phyloP scores from a whole-genome alignment of 2,888 invertebrate genomes.

The Calephelis perditalis region DNA sequence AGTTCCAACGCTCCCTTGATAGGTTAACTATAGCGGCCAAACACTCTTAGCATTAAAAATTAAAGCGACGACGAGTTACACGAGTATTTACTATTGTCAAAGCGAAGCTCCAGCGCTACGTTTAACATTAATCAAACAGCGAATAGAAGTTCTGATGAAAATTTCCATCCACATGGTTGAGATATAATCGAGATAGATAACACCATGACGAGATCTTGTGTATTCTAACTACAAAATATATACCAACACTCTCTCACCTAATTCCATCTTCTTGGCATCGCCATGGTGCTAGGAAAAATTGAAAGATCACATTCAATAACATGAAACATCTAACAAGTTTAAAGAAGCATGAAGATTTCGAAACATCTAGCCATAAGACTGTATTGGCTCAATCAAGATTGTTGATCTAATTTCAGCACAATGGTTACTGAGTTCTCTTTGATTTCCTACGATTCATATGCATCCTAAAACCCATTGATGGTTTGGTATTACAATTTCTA shows the following conservation, averaged over 20 bases:
- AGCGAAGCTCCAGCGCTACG: slow-evolving; percentile 1
- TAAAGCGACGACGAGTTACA: not conserved
- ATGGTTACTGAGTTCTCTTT: no score
- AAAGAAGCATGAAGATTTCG: not conserved
- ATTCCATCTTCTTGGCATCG: slow-evolving; percentile 3
- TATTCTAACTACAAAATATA: not conserved
- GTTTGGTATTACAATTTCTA: no score
- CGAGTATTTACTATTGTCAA: not conserved
- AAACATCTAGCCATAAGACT: not conserved
- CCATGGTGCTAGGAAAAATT: slow-evolving; percentile 1
- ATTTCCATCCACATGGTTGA: slow-evolving; percentile 1
- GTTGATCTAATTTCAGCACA: no score
- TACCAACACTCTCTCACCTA: slow-evolving; percentile 5
- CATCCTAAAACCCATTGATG: no score
- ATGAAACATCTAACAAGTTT: not conserved
- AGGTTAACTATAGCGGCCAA: slow-evolving; percentile 3
- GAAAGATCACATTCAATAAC: not conserved
- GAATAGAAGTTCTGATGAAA: slow-evolving; percentile 3
- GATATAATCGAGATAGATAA: not conserved
- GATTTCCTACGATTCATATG: no score
- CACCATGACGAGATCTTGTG: slow-evolving; percentile 4
- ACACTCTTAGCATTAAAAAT: not conserved
- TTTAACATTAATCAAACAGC: slow-evolving; percentile 6
- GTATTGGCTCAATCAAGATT: no score
- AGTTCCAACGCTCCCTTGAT: slow-evolving; percentile 5